Evolutionary conservation across 2,113 vertebrate genomes (phyloP), one percentile per base, ranked within the genome.

Genomic region (Cnemophilus loriae): DNA sequence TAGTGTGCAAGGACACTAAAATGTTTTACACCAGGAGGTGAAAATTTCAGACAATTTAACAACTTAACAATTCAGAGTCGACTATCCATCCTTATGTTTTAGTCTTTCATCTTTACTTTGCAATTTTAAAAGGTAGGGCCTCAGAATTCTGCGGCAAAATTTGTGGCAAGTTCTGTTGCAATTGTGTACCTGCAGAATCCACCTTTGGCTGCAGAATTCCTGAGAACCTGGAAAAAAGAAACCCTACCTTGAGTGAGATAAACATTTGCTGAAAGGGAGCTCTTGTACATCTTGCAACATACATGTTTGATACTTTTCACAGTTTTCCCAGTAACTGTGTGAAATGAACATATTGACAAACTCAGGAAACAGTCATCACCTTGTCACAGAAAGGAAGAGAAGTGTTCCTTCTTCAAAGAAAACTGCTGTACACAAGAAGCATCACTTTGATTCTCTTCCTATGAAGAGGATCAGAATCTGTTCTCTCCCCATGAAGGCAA

Each of bases 131-230:
- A 97, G 91, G 86, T 46, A 93, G 92, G 96, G 95, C 95, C 97
- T 98, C 96, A 96, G 97, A 98, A 98, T 98, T 98, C 98, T 98
- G 98, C 96, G 57, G 97, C 97, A 98, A 97, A 98, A 97, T 96
- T 78, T 98, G 97, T 98, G 97, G 90, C 95, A 97, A 98, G 96
- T 98, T 98, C 97, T 98, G 96, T 97, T 97, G 96, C 96, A 97
- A 97, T 97, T 96, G 96, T 98, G 97, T 98, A 98, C 97, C 98
- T 98, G 97, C 97, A 98, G 97, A 98, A 97, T 98, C 97, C 97
- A 98, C 97, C 97, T 98, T 98, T 98, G 98, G 95, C 97, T 87
- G 98, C 97, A 98, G 97, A 98, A 97, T 98, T 98, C 97, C 97
- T 98, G 97, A 98, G 97, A 97, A 98, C 97, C 97, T 98, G 97